A percentile compares a stretch with the other conserved stretches of the same genome.
These are phyloP conservation scores for Brienomyrus longianalis DNA, from an alignment of 2,113 vertebrate species.

Conservation along the genomic window DNA sequence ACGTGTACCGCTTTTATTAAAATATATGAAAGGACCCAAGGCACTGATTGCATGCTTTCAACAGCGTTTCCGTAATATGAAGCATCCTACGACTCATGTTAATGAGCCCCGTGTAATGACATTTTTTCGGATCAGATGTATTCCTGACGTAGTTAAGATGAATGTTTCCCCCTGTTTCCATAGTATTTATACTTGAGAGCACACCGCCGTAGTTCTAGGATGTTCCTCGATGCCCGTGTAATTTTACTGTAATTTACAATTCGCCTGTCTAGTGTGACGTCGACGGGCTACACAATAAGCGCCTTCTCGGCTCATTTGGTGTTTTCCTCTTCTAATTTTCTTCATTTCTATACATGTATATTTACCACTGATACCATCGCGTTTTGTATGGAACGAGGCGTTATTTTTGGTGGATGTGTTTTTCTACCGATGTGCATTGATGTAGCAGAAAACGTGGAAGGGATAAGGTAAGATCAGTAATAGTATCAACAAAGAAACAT, in stretches of 20 bases:
- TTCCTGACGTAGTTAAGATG: background rate
- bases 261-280: slow-evolving; percentile 31
- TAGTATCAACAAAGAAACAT: slow-evolving; percentile 9
- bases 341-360: background rate
- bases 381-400: slow-evolving; percentile 15
- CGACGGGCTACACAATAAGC: slow-evolving; percentile 20
- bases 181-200: background rate
- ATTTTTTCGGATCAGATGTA: background rate
- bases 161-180: background rate
- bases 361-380: slow-evolving; percentile 6
- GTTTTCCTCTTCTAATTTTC: background rate
- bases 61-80: background rate
- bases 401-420: slow-evolving; percentile 18
- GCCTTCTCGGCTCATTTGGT: slow-evolving; percentile 14
- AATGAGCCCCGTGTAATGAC: background rate
- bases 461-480: slow-evolving; percentile 23
- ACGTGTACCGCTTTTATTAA: background rate
- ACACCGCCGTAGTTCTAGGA: slow-evolving; percentile 27
- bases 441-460: slow-evolving; percentile 27
- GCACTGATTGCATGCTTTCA: background rate
- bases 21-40: background rate
- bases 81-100: background rate
- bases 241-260: slow-evolving; percentile 30
- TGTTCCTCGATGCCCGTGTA: slow-evolving; percentile 27
- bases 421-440: slow-evolving; percentile 28